Base-by-base conservation (phyloP, 2,113 vertebrate genomes). In the Cryptomyrus ogoouensis region DNA sequence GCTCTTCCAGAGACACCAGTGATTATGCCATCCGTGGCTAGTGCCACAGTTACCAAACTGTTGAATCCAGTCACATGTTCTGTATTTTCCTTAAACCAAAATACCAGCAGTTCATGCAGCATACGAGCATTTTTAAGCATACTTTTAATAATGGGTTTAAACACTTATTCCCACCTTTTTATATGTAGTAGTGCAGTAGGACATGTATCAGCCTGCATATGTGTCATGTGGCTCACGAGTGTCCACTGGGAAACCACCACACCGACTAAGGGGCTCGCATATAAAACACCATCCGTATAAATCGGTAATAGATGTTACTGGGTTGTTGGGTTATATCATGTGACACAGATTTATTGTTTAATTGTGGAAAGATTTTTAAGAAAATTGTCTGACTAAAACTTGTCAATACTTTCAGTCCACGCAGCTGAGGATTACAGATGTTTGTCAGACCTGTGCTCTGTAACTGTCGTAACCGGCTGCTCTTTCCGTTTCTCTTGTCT, bases 31-130 rank as follows among this genome's bases (percentile, higher is more conserved):
- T 31, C 39, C 7, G 0, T 21, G 39, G 35, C 5, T 24, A 35
- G 39, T 83, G 39, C 5, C 31, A 42, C 15, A 24, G 17, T 0
- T 0, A 83, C 15, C 19, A 10, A 44, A 83, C 77, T 42, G 74
- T 42, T 42, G 35, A 21, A 83, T 35, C 35, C 39, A 42, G 39
- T 83, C 39, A 44, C 77, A 44, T 12, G 10, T 84, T 84, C 83
- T n/a, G 17, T 84, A 84, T 84, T 84, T 70, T 47, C 46, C 19
- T 84, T 84, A 84, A 84, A 84, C 44, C 83, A 84, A 47, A 84
- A 84, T n/a, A 84, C 44, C 83, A 47, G 83, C 83, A 47, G 83
- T 46, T 46, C 44, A 84, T 39, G 44, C 44, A 84, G 8, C 19
- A 47, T 42, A 19, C 17, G 0, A 80, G 35, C 74, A 47, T 84